Base-by-base conservation (phyloP, 2,888 invertebrate genomes). In the Hemithea aestivaria region DNA sequence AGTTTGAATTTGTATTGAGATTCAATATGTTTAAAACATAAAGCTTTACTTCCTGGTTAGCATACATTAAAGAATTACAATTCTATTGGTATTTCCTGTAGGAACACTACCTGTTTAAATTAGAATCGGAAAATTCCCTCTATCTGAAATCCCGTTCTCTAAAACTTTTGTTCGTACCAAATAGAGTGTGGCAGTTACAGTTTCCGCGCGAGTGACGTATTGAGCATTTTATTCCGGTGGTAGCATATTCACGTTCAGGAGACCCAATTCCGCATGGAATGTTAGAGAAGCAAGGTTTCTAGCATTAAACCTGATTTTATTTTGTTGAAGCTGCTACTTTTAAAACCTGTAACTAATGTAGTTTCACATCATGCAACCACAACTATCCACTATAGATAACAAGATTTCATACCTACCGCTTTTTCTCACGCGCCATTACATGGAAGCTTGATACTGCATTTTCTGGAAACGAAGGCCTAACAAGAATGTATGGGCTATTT, bases 401-500 rank as follows among this genome's bases (percentile, higher is more conserved):
- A n/a, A 23, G 27, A 34, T 27, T 11, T 27, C 7, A 3, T 33
- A 27, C 7, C 3, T 33, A 27, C 27, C 9, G 21, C 35, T 38
- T 36, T 39, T 41, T 10, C 37, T 12, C 52, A 54, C 50, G 48
- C 58, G 65, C 66, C 66, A 58, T 62, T 69, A 64, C 56, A 53
- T 22, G 22, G 7, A 58, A 47, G 49, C 56, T 56, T 58, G 46
- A 48, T 40, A 40, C 48, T 64, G 62, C 58, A 57, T 66, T 66
- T 66, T 65, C 56, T 53, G 48, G 49, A 56, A 64, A 57, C 59
- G 47, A 52, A 56, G 55, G 53, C 54, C 62, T 69, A 70, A 71
- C 65, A 51, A 73, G 66, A 72, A 76, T 63, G 56, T 68, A 74
- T 73, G 60, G 67, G 62, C 69, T 71, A 71, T 73, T 73, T 73